Evolutionary conservation across 2,113 vertebrate species (phyloP).

Genomic region (Engraulis encrasicolus): DNA sequence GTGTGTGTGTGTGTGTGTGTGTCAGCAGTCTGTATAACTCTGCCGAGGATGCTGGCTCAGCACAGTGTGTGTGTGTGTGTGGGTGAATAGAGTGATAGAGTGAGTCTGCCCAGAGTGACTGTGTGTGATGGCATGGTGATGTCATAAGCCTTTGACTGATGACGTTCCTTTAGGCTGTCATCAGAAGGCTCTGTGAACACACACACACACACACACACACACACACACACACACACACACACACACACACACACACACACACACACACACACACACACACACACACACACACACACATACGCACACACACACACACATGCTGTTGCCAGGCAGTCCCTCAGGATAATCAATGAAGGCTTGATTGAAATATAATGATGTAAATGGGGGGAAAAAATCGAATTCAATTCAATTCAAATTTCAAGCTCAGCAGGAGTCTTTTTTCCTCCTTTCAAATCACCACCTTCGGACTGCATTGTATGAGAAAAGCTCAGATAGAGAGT

Average conservation of each 20-base stretch:
- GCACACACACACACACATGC: no score
- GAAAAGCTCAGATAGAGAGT: no score
- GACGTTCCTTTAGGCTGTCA: background rate
- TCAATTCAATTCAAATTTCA: background rate
- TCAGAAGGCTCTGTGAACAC: background rate
- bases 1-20: background rate
- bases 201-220: background rate
- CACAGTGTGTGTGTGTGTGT: no score
- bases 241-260: no score
- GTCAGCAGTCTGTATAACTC: background rate
- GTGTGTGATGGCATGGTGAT: background rate
- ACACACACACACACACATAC: no score
- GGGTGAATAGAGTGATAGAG: no score
- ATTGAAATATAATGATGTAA: background rate
- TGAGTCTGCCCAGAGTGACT: background rate
- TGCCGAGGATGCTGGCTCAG: background rate
- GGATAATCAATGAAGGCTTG: background rate
- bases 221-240: no score
- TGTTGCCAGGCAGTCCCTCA: no score
- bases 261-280: no score
- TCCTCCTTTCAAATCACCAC: background rate
- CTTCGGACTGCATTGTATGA: no score
- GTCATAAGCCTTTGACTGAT: background rate
- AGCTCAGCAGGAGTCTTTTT: background rate
- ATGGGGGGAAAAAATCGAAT: background rate